These are phyloP conservation scores for Perccottus glenii DNA, from an alignment of 2,113 vertebrate species.

Conservation along the genomic window DNA sequence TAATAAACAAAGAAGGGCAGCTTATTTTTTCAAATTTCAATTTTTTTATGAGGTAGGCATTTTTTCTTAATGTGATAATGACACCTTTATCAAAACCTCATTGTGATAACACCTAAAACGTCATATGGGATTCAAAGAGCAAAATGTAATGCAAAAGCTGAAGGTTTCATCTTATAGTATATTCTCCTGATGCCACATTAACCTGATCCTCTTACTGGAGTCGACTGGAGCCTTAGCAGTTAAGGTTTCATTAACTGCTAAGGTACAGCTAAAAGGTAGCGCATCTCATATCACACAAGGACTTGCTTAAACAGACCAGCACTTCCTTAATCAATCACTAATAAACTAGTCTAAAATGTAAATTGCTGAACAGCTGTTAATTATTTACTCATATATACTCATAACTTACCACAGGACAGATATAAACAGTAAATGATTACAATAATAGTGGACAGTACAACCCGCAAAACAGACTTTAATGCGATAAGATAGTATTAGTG, in stretches of 20 bases:
- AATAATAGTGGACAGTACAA: neutral
- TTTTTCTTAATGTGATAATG: conserved; percentile 46
- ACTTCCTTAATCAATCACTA: conserved; percentile 33
- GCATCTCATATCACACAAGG: neutral
- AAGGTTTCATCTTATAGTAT: conserved; percentile 66
- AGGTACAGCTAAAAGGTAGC: conserved; percentile 1
- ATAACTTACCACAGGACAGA: neutral
- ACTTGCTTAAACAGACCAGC: neutral
- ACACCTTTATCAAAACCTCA: conserved; percentile 66
- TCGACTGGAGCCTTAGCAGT: conserved; percentile 20
- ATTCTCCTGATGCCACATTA: conserved; percentile 59
- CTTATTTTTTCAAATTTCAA: conserved; percentile 3
- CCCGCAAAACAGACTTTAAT: neutral
- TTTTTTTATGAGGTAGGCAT: conserved; percentile 16
- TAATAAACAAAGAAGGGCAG: conserved; percentile 1
- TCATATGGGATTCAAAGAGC: conserved; percentile 37
- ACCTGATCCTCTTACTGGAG: conserved; percentile 59
- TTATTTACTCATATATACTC: conserved; percentile 28
- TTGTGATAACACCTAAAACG: conserved; percentile 37
- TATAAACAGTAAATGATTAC: neutral
- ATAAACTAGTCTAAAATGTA: conserved; percentile 3
- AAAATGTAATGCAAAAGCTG: conserved; percentile 60
- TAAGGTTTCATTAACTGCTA: conserved; percentile 38
- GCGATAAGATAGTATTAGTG: too few species aligned
- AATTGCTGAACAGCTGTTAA: conserved; percentile 12